phyloP scores from a whole-genome alignment of 2,888 invertebrate species.

The Lithophane ornitopus region DNA sequence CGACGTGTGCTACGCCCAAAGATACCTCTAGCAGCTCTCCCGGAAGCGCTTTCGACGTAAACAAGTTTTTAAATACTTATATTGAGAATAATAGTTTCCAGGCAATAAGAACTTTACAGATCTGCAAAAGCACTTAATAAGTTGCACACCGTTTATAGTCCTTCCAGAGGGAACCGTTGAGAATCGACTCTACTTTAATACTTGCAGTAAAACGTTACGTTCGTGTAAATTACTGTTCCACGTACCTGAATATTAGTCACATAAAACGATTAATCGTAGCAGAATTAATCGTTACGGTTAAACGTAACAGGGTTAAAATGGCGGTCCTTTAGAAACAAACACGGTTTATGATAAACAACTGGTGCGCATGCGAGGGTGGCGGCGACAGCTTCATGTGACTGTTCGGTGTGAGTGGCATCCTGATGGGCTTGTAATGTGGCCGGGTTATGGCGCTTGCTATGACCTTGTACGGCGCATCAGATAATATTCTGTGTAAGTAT shows the following conservation, averaged over 20 bases:
- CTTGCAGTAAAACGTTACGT: conserved; percentile 38
- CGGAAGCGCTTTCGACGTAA: background rate
- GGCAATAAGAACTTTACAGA: conserved; percentile 7
- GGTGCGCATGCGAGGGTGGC: conserved; percentile 52
- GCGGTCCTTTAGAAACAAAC: conserved; percentile 45
- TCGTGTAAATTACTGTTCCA: conserved; percentile 34
- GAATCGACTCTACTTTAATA: conserved; percentile 22
- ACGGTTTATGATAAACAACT: conserved; percentile 47
- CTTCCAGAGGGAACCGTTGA: conserved; percentile 1
- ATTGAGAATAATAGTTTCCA: conserved; percentile 18
- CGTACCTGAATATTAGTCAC: conserved; percentile 39
- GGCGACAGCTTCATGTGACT: conserved; percentile 58
- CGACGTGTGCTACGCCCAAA: conserved; percentile 19
- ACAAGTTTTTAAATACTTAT: background rate
- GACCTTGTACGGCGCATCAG: conserved; percentile 32
- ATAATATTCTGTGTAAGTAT: conserved; percentile 26
- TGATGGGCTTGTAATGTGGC: conserved; percentile 68
- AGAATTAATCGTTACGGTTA: conserved; percentile 28
- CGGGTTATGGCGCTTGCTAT: conserved; percentile 15
- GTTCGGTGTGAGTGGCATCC: conserved; percentile 52
- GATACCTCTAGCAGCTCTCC: background rate
- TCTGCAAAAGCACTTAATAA: conserved; percentile 17
- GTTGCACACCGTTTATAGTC: conserved; percentile 2
- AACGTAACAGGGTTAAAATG: conserved; percentile 25
- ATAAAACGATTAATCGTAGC: conserved; percentile 42